Base-by-base conservation (phyloP, 2,113 vertebrate genomes). In the Agelaius phoeniceus region DNA sequence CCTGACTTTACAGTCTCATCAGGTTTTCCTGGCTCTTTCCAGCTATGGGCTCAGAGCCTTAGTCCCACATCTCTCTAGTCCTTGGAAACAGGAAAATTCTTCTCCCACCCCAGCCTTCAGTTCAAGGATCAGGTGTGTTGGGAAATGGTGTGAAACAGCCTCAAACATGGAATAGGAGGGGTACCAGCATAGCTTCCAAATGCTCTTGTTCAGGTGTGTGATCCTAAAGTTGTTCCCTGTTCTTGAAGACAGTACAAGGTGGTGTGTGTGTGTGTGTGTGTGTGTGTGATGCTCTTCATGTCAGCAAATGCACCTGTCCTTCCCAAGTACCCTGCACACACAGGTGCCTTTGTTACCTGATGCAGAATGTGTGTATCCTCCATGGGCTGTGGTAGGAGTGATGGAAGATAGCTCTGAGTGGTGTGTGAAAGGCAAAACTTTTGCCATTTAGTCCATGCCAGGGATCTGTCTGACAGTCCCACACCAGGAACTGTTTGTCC, bases 241-340 rank as follows among this genome's bases (percentile, higher is more conserved):
- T 90, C 28, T 41, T 54, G 31, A 58, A 49, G 63, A 5, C 13
- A 9, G 9, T 9, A 24, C 63, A 9, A 65, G 24, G 31, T 44
- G 30, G 4, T 52, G 6, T 30, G 24, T 48, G 11, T 22, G 46
- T 46, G 44, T 48, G 46, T 48, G 21, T 48, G 46, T 51, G 49
- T 52, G 51, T 52, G 28, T 52, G 51, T 17, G 15, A 18, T 54
- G 28, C 52, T 54, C 21, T 79, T 90, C 39, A 12, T 41, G 33
- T 4, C 4, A 41, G 30, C 39, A 63, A 52, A 31, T 0, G 7
- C 31, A 16, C 61, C 54, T 35, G 35, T 35, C 24, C 68, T 41
- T 73, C 62, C 55, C 49, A 35, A 19, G 22, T 37, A 3, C 49
- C 44, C 10, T 35, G 73, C 58, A 22, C 30, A 4, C 0, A 0